Evolutionary conservation across 2,113 vertebrate genomes (phyloP).

Genomic region (Passer montanus): DNA sequence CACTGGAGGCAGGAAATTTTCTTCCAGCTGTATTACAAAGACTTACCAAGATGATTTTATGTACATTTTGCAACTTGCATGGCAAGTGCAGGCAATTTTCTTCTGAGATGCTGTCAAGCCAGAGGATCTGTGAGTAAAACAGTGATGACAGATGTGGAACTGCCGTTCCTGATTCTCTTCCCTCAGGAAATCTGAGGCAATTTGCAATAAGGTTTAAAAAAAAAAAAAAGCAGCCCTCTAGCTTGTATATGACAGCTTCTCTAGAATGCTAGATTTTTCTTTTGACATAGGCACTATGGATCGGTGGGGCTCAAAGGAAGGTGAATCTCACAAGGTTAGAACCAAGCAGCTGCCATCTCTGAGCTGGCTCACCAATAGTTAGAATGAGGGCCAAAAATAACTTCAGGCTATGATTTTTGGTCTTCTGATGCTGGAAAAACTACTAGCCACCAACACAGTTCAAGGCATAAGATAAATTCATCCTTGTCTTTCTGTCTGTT

Average conservation of each 20-base stretch:
- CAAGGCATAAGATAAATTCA: background rate
- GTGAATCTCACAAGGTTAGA: background rate
- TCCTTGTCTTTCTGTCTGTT: background rate
- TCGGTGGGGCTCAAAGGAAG: background rate
- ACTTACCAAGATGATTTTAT: background rate
- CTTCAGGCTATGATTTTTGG: background rate
- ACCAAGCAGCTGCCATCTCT: background rate
- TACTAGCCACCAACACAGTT: background rate
- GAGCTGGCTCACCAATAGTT: background rate
- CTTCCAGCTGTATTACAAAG: background rate
- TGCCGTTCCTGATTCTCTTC: background rate
- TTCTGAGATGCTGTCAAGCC: background rate
- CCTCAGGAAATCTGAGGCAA: constrained; percentile 4
- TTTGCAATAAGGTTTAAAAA: background rate
- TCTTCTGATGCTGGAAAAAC: background rate
- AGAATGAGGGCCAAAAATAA: background rate
- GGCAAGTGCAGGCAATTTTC: background rate
- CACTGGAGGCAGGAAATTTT: background rate
- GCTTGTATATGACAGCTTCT: background rate
- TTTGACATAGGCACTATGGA: background rate
- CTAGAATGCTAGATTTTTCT: background rate
- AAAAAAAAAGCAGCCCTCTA: background rate
- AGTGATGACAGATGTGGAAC: background rate
- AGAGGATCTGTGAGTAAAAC: background rate
- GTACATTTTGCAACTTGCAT: background rate